Evolutionary conservation across 2,797 vertebrate species (phyloP), one percentile per base, ranked within the genome.

Genomic region (Paedocypris micromegethes): DNA sequence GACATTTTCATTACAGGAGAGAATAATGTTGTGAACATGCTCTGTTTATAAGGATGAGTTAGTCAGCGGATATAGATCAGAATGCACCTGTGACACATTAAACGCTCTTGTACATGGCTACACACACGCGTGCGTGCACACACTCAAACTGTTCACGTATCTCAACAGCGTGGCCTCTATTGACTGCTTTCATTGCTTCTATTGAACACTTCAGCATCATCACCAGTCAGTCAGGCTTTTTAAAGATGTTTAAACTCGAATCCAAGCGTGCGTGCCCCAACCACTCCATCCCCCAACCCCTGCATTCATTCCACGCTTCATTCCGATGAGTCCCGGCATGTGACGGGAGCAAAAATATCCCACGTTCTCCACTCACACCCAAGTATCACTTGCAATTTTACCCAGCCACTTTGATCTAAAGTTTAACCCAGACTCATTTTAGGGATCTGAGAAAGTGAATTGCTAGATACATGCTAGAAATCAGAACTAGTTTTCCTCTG

Each of bases 331-430:
- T 76, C 39, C 65, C 60, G 79, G 75, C 72, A 70, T 72, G 57
- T 9, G 6, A 45, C 47, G 49, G 37, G 81, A 71, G 66, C 82
- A 85, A 83, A 87, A 84, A 88, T 84, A 86, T 79, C 79, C 74
- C 65, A 44, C 53, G 68, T 51, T 66, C 74, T 83, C 69, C 78
- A 78, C 45, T 79, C 77, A 76, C 54, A 77, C 72, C 76, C 75
- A 85, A 85, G 66, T 64, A 75, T 79, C 78, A 74, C 62, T 71
- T 73, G 70, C 56, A 62, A 62, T 73, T 64, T 50, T 58, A 53
- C 52, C 38, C 51, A 46, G 53, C 7, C 48, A 41, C 41, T 39
- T 41, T 50, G 40, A 58, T 66, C 23, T 23, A 23, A 23, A 23
- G 23, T 23, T 23, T n/a, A 58, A 48, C n/a, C 3, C 38, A 58